Percentiles rank a stretch among this genome's conserved stretches.
These are phyloP conservation scores for Hydrolagus affinis DNA, from an alignment of 2,113 vertebrate species.

Conservation along the genomic window DNA sequence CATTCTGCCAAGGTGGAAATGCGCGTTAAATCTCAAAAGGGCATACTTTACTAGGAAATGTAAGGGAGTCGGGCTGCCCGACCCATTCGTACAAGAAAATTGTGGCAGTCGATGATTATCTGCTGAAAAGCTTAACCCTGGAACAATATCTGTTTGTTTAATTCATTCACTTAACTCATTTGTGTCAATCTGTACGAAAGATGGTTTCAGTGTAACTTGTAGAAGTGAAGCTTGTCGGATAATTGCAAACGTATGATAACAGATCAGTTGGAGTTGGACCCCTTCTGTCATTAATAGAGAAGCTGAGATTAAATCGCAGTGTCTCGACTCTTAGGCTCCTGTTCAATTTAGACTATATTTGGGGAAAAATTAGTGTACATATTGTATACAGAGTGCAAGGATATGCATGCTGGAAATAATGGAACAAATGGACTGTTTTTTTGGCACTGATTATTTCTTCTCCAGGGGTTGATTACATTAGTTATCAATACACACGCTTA, in stretches of 20 bases:
- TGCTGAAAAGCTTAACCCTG: constrained; percentile 12
- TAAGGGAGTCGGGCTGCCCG: background rate
- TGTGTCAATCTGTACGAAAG: constrained; percentile 15
- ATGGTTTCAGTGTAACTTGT: constrained; percentile 27
- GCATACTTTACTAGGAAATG: background rate
- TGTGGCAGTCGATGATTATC: constrained; percentile 14
- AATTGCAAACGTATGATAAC: constrained; percentile 26
- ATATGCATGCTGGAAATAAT: background rate
- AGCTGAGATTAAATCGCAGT: constrained; percentile 25
- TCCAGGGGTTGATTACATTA: constrained; percentile 12
- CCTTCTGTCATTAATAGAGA: constrained; percentile 25
- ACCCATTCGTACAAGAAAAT: constrained; percentile 16
- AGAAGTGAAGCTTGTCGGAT: constrained; percentile 6
- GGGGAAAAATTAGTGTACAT: constrained; percentile 20
- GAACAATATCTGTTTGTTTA: constrained; percentile 24
- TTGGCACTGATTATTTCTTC: background rate
- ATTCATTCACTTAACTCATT: constrained; percentile 32
- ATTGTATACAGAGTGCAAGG: background rate
- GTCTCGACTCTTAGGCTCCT: constrained; percentile 33
- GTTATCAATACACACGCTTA: constrained; percentile 1
- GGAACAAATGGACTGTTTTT: background rate
- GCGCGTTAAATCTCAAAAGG: background rate
- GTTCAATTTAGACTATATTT: constrained; percentile 29
- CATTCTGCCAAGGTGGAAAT: background rate
- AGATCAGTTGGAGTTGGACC: constrained; percentile 26